Percentiles rank a stretch among this genome's conserved stretches.
These are phyloP conservation scores for Pogona vitticeps DNA, from an alignment of 2,113 vertebrate genomes.

Conservation along the genomic window DNA sequence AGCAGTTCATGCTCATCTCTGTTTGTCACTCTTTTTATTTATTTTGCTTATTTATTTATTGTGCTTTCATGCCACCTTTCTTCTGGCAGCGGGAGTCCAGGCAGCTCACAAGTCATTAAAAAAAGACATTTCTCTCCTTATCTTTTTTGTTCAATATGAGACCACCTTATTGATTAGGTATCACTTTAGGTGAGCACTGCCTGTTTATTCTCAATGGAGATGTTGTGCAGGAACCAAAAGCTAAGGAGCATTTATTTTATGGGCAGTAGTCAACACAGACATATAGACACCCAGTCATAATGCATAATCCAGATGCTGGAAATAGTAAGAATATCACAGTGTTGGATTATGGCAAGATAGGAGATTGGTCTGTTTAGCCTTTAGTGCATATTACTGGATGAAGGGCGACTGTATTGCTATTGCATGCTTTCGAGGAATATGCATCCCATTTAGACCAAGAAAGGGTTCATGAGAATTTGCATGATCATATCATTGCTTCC, in stretches of 20 bases:
- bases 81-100: too few relatives aligned
- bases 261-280: not conserved
- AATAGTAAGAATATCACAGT: not conserved
- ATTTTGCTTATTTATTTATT: too few relatives aligned
- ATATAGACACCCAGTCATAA: not conserved
- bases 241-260: not conserved
- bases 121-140: not conserved
- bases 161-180: not conserved
- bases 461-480: not conserved
- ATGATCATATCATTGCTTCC: not conserved
- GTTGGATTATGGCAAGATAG: not conserved
- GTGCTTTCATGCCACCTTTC: too few relatives aligned
- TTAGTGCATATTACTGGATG: not conserved
- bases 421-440: not conserved
- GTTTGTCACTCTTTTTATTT: too few relatives aligned
- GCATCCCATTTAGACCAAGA: not conserved
- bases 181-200: not conserved
- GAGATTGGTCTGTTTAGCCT: not conserved
- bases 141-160: not conserved
- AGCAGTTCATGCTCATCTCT: too few relatives aligned
- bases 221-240: not conserved
- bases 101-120: too few relatives aligned
- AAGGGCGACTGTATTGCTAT: not conserved
- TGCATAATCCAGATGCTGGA: not conserved
- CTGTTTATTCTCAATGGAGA: not conserved